Evolutionary conservation across 2,113 vertebrate species (phyloP).

Genomic region (Cairina moschata): DNA sequence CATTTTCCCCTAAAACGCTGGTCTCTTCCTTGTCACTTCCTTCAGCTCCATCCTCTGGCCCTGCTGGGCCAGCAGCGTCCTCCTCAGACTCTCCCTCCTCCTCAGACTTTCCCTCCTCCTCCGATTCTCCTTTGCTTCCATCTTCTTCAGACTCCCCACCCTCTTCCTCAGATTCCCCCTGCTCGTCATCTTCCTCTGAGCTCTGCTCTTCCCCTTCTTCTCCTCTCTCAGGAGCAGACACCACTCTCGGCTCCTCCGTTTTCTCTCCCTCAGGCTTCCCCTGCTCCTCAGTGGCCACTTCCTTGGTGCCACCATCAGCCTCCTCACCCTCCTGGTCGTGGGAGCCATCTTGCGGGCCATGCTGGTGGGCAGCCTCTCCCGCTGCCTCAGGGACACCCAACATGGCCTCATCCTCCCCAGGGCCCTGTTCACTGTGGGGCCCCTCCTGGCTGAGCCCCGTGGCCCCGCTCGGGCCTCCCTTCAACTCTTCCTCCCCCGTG

Average conservation of each 20-base stretch:
- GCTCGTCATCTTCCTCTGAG: constrained; percentile 41
- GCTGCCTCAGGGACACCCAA: not conserved
- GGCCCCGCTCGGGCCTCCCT: rapidly evolving
- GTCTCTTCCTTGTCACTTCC: not conserved
- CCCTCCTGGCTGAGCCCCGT: not conserved
- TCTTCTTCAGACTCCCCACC: constrained; percentile 24
- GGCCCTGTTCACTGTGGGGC: rapidly evolving
- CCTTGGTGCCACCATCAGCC: rapidly evolving
- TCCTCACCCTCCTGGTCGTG: not conserved
- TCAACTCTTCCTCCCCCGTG: not conserved
- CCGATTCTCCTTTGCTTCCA: not conserved
- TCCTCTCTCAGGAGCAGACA: not conserved
- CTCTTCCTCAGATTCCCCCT: not conserved
- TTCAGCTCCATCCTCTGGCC: not conserved
- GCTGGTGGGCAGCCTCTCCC: not conserved
- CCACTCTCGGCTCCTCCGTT: not conserved
- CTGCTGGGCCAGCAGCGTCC: not conserved
- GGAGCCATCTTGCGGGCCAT: not conserved
- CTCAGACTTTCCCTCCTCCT: not conserved
- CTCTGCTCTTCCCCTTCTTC: not conserved
- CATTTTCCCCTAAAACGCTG: rapidly evolving
- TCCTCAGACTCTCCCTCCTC: constrained; percentile 14
- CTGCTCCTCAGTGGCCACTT: not conserved
- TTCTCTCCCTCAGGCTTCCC: not conserved
- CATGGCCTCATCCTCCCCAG: rapidly evolving